A percentile compares a stretch with the other conserved stretches of the same genome.
phyloP scores from a whole-genome alignment of 1,140 invertebrate genomes.

The Drosophila ironensis region DNA sequence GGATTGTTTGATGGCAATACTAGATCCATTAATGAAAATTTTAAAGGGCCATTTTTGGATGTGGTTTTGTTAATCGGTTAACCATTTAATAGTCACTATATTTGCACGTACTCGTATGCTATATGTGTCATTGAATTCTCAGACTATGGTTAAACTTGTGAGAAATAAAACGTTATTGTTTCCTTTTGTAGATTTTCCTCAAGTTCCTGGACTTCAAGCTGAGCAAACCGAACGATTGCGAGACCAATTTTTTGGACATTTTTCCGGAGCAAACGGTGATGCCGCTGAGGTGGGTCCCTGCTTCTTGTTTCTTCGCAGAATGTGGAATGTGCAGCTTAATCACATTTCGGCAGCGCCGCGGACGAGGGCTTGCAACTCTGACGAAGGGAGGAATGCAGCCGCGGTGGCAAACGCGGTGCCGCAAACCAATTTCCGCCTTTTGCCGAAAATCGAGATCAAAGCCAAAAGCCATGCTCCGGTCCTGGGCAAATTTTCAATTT shows the following conservation, averaged over 20 bases:
- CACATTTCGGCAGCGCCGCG: background rate
- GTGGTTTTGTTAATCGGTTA: no score
- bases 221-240: conserved; percentile 90
- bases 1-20: no score
- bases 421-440: conserved; percentile 69
- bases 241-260: conserved; percentile 91
- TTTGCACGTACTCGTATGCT: no score
- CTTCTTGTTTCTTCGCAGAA: background rate
- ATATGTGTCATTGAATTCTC: no score
- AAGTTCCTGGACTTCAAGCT: conserved; percentile 87
- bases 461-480: conserved; percentile 7
- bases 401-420: conserved; percentile 28
- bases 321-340: conserved; percentile 10
- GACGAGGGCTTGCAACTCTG: background rate
- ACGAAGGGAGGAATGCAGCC: conserved; percentile 4
- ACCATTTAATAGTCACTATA: no score
- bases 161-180: background rate
- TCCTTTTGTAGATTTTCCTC: conserved; percentile 86
- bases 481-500: conserved; percentile 68
- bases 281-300: conserved; percentile 80
- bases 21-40: no score
- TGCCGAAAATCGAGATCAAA: conserved; percentile 66
- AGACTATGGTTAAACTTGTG: background rate
- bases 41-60: no score
- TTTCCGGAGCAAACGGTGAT: conserved; percentile 87